Evolutionary conservation across 2,113 vertebrate genomes (phyloP).

Genomic region (Heterocephalus glaber): DNA sequence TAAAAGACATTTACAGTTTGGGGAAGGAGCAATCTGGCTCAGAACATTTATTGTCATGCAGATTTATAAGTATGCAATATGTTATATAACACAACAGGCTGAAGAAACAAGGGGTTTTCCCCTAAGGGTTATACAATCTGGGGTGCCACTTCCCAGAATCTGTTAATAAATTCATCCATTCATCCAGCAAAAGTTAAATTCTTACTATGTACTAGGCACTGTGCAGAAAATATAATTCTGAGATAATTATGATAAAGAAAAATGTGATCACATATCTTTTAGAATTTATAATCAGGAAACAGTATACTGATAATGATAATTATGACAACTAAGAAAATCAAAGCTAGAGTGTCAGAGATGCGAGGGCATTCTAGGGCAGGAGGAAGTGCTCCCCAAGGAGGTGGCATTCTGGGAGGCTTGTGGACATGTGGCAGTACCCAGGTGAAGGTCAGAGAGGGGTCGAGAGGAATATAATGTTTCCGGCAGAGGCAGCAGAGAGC

Average conservation of each 20-base stretch:
- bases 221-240: neutral
- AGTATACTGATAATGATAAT: neutral
- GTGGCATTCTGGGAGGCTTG: neutral
- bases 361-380: fast-evolving
- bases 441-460: neutral
- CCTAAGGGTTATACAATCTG: neutral
- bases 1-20: neutral
- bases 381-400: neutral
- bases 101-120: neutral
- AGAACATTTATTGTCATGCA: neutral
- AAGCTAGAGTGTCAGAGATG: neutral
- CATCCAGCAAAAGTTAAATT: conserved; percentile 24
- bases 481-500: neutral
- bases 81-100: neutral
- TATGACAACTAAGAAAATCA: neutral
- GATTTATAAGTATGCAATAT: neutral
- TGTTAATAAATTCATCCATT: conserved; percentile 28
- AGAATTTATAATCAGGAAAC: neutral
- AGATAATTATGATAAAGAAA: neutral
- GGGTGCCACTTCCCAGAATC: neutral
- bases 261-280: neutral
- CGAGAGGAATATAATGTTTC: neutral
- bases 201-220: neutral
- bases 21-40: neutral
- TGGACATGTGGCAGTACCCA: neutral